A percentile compares a stretch with the other conserved stretches of the same genome.
Conservation (phyloP, 64 coral and sea anemone genomes). For the Anthopleura sola region DNA sequence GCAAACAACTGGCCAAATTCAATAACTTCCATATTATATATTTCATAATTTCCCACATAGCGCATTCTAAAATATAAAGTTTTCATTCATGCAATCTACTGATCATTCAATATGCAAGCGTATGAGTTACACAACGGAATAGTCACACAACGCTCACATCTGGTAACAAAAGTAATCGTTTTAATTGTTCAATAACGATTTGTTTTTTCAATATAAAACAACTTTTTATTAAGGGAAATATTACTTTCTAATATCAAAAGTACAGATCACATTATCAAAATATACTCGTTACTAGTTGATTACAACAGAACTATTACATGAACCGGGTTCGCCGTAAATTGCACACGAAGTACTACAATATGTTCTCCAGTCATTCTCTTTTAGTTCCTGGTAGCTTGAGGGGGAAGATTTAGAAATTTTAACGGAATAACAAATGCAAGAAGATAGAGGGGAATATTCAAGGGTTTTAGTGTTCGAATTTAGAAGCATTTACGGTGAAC, state of each 20-base stretch:
- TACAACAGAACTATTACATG: slow-evolving; percentile 11
- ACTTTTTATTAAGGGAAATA: slow-evolving; percentile 33
- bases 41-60: too few relatives aligned
- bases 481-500: slow-evolving; percentile 65
- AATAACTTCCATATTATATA: too few relatives aligned
- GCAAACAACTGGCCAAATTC: too few relatives aligned
- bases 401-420: not conserved
- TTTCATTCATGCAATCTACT: too few relatives aligned
- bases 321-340: not conserved
- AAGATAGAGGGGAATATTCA: slow-evolving; percentile 3
- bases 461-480: slow-evolving; percentile 21
- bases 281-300: slow-evolving; percentile 24
- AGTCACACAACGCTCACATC: not conserved
- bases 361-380: not conserved
- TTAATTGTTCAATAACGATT: not conserved
- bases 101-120: not conserved
- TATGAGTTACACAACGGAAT: not conserved
- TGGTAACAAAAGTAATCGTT: not conserved
- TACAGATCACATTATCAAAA: slow-evolving; percentile 28
- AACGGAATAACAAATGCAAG: slow-evolving; percentile 1
- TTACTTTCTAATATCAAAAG: slow-evolving; percentile 36
- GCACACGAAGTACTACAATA: not conserved
- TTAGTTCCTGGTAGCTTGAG: not conserved
- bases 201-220: slow-evolving; percentile 39
- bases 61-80: too few relatives aligned